Conservation (phyloP, 2,113 vertebrate genomes). For the Callochromis pleurospilus region DNA sequence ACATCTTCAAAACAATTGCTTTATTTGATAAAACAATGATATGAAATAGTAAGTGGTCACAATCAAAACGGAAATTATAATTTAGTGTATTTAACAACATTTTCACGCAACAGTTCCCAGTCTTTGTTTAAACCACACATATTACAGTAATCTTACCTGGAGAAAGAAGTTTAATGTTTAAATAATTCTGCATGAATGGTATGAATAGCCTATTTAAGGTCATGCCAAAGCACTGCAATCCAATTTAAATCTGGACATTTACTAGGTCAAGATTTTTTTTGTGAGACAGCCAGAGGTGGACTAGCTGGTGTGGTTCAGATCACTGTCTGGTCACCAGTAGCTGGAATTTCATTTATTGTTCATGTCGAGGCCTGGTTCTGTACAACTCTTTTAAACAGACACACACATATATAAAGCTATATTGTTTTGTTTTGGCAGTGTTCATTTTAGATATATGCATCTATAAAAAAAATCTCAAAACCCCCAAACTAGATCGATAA, state of each 20-base stretch:
- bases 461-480: background rate
- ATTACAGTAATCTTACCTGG: background rate
- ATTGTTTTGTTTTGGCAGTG: fast-evolving
- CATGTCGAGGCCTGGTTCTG: fast-evolving
- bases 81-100: fast-evolving
- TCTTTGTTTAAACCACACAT: background rate
- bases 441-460: background rate
- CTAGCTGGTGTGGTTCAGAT: fast-evolving
- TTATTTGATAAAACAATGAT: background rate
- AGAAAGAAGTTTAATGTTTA: fast-evolving
- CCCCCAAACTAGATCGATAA: background rate
- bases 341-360: fast-evolving
- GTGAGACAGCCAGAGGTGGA: fast-evolving
- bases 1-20: background rate
- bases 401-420: background rate
- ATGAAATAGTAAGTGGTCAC: background rate
- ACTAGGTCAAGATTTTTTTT: background rate
- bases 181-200: background rate
- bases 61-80: background rate
- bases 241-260: fast-evolving
- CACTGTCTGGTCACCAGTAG: fast-evolving
- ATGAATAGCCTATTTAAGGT: background rate
- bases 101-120: background rate
- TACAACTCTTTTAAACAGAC: background rate
- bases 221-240: background rate